These are phyloP conservation scores for Dreissena polymorpha DNA, from an alignment of 1,140 invertebrate genomes.

Conservation along the genomic window DNA sequence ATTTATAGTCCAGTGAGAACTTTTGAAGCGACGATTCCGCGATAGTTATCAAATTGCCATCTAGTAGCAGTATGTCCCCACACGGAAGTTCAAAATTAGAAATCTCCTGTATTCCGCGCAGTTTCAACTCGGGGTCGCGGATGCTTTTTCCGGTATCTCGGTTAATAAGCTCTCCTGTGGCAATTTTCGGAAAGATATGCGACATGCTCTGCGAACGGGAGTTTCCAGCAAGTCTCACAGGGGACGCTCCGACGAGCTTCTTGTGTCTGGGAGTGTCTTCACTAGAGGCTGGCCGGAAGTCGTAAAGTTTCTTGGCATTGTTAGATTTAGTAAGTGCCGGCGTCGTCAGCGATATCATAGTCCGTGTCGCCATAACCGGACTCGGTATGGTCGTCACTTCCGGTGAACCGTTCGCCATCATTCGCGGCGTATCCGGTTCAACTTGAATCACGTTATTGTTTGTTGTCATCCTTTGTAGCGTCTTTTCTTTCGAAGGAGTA, in stretches of 20 bases:
- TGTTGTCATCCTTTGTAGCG: background rate
- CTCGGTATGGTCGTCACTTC: conserved; percentile 48
- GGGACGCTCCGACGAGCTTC: conserved; percentile 10
- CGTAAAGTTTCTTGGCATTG: conserved; percentile 28
- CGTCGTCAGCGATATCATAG: conserved; percentile 33
- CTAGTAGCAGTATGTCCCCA: conserved; percentile 26
- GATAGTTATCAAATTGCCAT: conserved; percentile 23
- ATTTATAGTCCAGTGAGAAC: conserved; percentile 43
- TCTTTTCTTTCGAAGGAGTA: conserved; percentile 42
- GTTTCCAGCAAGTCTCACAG: conserved; percentile 20
- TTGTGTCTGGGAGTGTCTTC: conserved; percentile 20
- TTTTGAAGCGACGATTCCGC: conserved; percentile 36
- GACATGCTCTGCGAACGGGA: conserved; percentile 26
- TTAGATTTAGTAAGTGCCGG: conserved; percentile 24
- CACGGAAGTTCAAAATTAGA: conserved; percentile 53
- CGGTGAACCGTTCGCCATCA: conserved; percentile 9
- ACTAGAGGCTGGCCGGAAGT: conserved; percentile 18
- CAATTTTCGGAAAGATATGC: conserved; percentile 41
- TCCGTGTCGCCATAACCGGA: conserved; percentile 43
- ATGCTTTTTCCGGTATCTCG: conserved; percentile 32
- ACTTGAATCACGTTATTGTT: background rate
- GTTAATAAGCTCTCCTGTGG: conserved; percentile 37
- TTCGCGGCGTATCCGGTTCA: conserved; percentile 21
- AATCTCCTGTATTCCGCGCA: conserved; percentile 15
- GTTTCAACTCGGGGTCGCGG: background rate